Conservation (phyloP, 2,888 invertebrate species). For the Polia nebulosa region DNA sequence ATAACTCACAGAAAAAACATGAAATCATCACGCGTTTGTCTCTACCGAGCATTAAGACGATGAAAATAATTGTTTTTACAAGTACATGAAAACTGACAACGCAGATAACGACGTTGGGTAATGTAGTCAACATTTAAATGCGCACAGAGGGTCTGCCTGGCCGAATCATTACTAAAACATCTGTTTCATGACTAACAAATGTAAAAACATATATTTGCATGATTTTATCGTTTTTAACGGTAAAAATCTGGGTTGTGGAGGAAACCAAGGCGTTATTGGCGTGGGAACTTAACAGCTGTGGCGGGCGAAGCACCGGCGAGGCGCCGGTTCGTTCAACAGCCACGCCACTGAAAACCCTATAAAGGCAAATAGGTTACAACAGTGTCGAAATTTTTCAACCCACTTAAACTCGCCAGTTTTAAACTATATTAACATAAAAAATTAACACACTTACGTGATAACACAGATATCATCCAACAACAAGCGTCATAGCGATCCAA, state of each 20-base stretch:
- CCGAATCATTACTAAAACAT: constrained; percentile 69
- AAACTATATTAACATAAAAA: constrained; percentile 63
- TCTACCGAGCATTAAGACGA: not conserved
- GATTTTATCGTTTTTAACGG: constrained; percentile 53
- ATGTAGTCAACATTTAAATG: constrained; percentile 57
- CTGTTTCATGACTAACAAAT: constrained; percentile 70
- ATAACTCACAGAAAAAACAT: constrained; percentile 12
- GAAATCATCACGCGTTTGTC: constrained; percentile 16
- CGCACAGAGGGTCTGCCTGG: constrained; percentile 55
- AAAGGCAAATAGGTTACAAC: constrained; percentile 86
- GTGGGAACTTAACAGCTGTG: constrained; percentile 73
- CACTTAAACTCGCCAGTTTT: constrained; percentile 65
- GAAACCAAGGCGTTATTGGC: constrained; percentile 32
- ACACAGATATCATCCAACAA: constrained; percentile 89
- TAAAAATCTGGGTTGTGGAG: constrained; percentile 35
- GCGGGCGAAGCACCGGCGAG: constrained; percentile 70
- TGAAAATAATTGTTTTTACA: constrained; percentile 42
- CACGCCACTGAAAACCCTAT: constrained; percentile 80
- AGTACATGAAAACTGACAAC: constrained; percentile 48
- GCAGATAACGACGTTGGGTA: constrained; percentile 53
- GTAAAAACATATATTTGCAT: constrained; percentile 54
- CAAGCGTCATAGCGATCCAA: constrained; percentile 86
- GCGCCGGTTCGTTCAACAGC: constrained; percentile 73
- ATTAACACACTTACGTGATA: constrained; percentile 81
- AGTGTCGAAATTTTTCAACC: constrained; percentile 76